Conservation (phyloP, 2,888 invertebrate species). For the Ochlodes sylvanus region DNA sequence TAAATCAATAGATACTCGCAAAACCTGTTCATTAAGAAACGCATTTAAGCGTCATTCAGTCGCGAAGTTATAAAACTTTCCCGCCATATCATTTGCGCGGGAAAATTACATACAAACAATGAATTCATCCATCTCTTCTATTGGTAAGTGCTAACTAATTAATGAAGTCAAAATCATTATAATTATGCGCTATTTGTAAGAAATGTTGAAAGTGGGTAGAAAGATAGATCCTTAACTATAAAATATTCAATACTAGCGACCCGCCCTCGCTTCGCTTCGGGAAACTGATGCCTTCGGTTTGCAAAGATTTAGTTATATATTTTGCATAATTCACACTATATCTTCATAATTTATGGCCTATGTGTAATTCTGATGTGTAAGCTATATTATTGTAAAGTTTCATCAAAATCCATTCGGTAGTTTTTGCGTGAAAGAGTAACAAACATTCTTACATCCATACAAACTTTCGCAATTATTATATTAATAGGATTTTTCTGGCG, state of each 20-base stretch:
- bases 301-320: no score
- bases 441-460: no score
- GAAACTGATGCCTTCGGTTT: no score
- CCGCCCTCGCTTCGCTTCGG: no score
- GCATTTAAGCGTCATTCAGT: conserved; percentile 1
- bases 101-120: background rate
- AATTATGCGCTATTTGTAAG: background rate
- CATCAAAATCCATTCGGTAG: no score
- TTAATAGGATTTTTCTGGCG: no score
- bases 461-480: no score
- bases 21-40: background rate
- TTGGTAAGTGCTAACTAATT: conserved; percentile 2
- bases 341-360: no score
- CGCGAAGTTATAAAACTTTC: conserved; percentile 1
- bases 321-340: no score
- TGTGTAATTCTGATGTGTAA: no score
- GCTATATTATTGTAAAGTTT: no score
- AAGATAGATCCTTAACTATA: background rate
- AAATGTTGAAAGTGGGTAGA: background rate
- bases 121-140: background rate
- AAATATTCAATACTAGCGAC: background rate
- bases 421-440: no score
- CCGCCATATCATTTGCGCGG: background rate
- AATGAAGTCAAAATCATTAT: background rate
- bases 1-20: background rate